phyloP scores from a whole-genome alignment of 2,113 vertebrate genomes.

The Cyphomyrus plagiostoma region DNA sequence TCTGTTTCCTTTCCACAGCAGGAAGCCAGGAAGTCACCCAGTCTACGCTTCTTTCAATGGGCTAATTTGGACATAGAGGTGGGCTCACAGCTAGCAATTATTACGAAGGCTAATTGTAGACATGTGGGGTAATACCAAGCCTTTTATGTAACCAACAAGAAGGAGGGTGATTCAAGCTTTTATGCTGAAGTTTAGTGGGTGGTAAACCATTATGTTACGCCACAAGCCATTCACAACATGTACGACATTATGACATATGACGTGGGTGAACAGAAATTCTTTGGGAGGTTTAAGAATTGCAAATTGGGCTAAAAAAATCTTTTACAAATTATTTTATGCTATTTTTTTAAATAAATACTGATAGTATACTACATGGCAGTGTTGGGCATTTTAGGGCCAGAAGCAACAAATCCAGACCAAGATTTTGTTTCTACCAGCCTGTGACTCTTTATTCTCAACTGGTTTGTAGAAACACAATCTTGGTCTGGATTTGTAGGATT shows the following conservation, averaged over 20 bases:
- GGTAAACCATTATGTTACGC: constrained; percentile 27
- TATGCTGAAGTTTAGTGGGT: constrained; percentile 28
- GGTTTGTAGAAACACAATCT: too few species aligned
- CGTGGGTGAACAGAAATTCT: neutral
- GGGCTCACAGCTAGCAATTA: constrained; percentile 16
- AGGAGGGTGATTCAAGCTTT: constrained; percentile 37
- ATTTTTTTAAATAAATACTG: neutral
- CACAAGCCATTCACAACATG: constrained; percentile 4
- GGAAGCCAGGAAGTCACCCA: neutral
- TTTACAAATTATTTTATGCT: neutral
- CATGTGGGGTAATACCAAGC: constrained; percentile 40
- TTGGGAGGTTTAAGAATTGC: neutral
- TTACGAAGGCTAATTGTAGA: constrained; percentile 37
- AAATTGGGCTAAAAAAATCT: neutral
- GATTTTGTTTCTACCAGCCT: too few species aligned
- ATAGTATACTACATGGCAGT: neutral
- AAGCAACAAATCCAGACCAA: neutral
- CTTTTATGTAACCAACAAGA: constrained; percentile 25
- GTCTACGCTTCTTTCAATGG: neutral
- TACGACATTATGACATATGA: neutral
- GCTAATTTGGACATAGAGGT: constrained; percentile 24
- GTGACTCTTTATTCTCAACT: neutral
- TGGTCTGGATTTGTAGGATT: neutral
- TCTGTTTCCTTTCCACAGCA: constrained; percentile 19
- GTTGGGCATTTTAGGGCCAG: neutral